A percentile compares a stretch with the other conserved stretches of the same genome.
phyloP scores from a whole-genome alignment of 2,113 vertebrate genomes.

The Ranitomeya imitator region DNA sequence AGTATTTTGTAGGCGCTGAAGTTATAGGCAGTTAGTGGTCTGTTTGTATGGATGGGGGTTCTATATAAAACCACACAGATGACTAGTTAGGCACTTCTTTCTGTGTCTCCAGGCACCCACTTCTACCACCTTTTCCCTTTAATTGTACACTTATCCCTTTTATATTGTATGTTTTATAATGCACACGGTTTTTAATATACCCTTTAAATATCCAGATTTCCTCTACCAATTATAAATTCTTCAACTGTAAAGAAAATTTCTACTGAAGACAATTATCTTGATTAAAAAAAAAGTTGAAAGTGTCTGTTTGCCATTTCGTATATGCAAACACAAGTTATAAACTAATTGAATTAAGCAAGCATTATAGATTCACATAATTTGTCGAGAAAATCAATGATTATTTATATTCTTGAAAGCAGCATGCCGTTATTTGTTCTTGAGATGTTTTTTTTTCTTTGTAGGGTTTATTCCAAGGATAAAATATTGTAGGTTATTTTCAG shows the following conservation, averaged over 20 bases:
- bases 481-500: neutral
- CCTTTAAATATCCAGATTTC: too few species aligned
- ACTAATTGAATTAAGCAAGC: neutral
- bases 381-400: neutral
- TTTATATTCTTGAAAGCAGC: neutral
- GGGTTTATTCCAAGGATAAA: neutral
- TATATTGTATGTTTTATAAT: too few species aligned
- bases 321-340: neutral
- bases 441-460: neutral
- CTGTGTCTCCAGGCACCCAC: too few species aligned
- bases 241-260: neutral
- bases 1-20: too few species aligned
- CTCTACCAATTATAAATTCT: too few species aligned
- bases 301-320: neutral
- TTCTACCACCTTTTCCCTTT: too few species aligned
- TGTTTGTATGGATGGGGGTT: too few species aligned
- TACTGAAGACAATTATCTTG: neutral
- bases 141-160: too few species aligned
- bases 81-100: too few species aligned
- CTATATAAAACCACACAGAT: too few species aligned
- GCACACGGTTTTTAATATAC: too few species aligned
- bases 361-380: neutral
- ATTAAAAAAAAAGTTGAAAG: neutral
- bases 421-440: neutral
- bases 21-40: too few species aligned